Percentiles rank a stretch among this genome's conserved stretches.
These are phyloP conservation scores for Apomyelois bistriatella DNA, from an alignment of 2,888 invertebrate species.

Conservation along the genomic window DNA sequence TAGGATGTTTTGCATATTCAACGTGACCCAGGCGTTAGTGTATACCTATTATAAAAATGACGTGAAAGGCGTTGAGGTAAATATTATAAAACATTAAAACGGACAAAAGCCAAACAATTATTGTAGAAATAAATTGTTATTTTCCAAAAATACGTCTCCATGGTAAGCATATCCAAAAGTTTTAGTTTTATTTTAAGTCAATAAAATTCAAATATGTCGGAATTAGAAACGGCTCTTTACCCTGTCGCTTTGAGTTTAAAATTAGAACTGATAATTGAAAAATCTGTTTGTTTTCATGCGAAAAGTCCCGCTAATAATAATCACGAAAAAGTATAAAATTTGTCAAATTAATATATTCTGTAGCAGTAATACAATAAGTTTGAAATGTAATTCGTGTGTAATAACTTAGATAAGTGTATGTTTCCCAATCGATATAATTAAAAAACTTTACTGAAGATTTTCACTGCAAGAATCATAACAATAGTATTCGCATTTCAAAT, in stretches of 20 bases:
- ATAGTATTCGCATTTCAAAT: not conserved
- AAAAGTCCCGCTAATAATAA: too few relatives aligned
- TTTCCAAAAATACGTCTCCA: conserved; percentile 54
- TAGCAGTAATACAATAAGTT: not conserved
- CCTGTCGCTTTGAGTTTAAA: conserved; percentile 34
- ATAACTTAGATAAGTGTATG: too few relatives aligned
- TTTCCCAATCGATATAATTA: not conserved
- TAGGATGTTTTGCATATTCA: not conserved
- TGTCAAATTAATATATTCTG: too few relatives aligned
- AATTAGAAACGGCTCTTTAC: conserved; percentile 34
- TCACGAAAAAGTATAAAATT: too few relatives aligned
- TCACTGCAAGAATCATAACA: too few relatives aligned
- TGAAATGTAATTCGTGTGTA: not conserved
- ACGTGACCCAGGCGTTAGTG: not conserved
- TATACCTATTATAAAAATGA: conserved; percentile 6
- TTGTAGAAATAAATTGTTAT: conserved; percentile 37
- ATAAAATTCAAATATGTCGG: conserved; percentile 36
- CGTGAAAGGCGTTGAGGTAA: conserved; percentile 14
- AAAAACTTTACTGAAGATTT: too few relatives aligned
- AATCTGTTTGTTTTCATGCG: not conserved
- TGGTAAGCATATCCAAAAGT: conserved; percentile 60
- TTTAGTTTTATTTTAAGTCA: conserved; percentile 21
- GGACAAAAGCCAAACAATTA: conserved; percentile 32
- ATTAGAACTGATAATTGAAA: conserved; percentile 19
- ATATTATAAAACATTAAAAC: conserved; percentile 34